Percentiles rank a stretch among this genome's conserved stretches.
Evolutionary conservation across 2,113 vertebrate genomes (phyloP).

Genomic region (Polyodon spathula): DNA sequence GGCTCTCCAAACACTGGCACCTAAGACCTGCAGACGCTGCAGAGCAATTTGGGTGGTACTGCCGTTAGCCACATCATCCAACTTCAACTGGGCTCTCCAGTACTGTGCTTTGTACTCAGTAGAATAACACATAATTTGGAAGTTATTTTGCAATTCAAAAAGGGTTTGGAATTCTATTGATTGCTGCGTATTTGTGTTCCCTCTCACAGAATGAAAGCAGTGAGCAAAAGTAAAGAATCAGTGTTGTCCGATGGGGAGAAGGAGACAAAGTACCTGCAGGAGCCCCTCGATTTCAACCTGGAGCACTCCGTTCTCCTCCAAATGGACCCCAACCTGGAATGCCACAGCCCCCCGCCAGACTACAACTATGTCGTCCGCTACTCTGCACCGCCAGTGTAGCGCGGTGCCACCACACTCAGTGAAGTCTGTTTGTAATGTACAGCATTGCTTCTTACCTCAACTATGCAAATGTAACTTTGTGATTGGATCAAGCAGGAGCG

Average conservation of each 20-base stretch:
- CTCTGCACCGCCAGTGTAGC: slow-evolving; percentile 72
- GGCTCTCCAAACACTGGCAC: slow-evolving; percentile 46
- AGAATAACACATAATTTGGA: slow-evolving; percentile 39
- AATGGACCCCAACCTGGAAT: slow-evolving; percentile 69
- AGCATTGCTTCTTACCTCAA: too few species aligned
- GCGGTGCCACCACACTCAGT: not conserved
- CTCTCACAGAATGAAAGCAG: slow-evolving; percentile 61
- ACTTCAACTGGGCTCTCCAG: slow-evolving; percentile 12
- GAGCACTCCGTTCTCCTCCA: slow-evolving; percentile 59
- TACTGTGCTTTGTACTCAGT: slow-evolving; percentile 25
- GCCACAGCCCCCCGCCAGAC: slow-evolving; percentile 84
- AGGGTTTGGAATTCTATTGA: too few species aligned
- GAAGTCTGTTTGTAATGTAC: not conserved
- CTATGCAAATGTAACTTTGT: too few species aligned
- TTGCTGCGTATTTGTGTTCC: not conserved
- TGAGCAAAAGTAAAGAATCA: slow-evolving; percentile 78
- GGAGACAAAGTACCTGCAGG: slow-evolving; percentile 56
- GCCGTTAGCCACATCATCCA: too few species aligned
- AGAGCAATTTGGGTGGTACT: slow-evolving; percentile 18
- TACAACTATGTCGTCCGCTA: slow-evolving; percentile 85
- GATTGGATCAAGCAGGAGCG: too few species aligned
- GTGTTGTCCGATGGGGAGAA: slow-evolving; percentile 60
- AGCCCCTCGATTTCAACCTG: slow-evolving; percentile 64
- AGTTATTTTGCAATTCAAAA: too few species aligned
- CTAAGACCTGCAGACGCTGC: slow-evolving; percentile 42